phyloP scores from a whole-genome alignment of 2,797 vertebrate genomes.

The Australoheros facetus region DNA sequence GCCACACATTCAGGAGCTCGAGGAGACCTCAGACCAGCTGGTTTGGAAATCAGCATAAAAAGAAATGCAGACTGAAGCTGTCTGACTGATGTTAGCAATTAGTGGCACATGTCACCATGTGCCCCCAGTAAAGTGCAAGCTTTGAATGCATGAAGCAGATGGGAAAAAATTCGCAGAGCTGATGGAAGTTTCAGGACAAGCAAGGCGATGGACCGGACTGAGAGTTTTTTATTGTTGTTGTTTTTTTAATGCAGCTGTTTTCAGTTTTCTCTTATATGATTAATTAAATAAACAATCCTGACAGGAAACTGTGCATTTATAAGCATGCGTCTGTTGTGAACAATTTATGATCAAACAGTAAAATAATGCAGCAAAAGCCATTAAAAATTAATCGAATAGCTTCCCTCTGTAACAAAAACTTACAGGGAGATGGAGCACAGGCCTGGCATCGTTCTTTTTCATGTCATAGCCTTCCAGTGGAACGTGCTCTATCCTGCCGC shows the following conservation, averaged over 20 bases:
- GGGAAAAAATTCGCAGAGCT: constrained; percentile 8
- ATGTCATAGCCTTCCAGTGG: constrained; percentile 86
- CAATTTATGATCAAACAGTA: no score
- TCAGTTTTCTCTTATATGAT: background rate
- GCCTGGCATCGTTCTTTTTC: constrained; percentile 84
- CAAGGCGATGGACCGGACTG: background rate
- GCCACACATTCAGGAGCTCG: constrained; percentile 14
- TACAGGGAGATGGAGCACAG: constrained; percentile 88
- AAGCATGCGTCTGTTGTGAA: no score
- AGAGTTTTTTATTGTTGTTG: background rate
- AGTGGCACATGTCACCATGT: constrained; percentile 69
- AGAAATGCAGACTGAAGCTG: constrained; percentile 54
- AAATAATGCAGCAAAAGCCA: background rate
- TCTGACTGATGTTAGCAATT: constrained; percentile 73
- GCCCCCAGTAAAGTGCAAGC: constrained; percentile 58
- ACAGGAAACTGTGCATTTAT: background rate
- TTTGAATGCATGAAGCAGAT: constrained; percentile 43
- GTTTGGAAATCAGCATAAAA: constrained; percentile 53
- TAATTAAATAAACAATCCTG: background rate
- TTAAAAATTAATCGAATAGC: background rate
- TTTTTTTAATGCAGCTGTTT: background rate
- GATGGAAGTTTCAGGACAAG: background rate
- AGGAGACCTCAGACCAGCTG: constrained; percentile 57
- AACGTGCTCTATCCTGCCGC: constrained; percentile 88
- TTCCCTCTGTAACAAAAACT: constrained; percentile 45